These are phyloP conservation scores for Lagorchestes hirsutus DNA, from an alignment of 2,797 vertebrate genomes.

Conservation along the genomic window DNA sequence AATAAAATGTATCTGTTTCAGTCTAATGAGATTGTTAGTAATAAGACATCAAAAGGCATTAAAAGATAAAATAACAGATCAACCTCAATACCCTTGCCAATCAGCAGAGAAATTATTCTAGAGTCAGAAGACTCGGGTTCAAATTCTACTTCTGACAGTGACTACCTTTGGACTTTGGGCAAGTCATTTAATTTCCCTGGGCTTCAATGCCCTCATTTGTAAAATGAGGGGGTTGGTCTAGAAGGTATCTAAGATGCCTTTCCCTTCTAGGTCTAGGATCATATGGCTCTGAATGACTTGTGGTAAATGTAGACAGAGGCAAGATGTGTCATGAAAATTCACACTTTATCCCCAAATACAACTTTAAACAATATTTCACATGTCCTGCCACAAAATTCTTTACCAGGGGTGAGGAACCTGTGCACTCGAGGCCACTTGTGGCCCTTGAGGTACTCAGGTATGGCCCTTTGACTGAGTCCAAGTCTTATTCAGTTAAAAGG, in stretches of 20 bases:
- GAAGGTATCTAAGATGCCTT: neutral
- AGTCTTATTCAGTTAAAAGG: too few relatives aligned
- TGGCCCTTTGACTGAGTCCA: too few relatives aligned
- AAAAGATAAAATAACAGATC: constrained; percentile 12
- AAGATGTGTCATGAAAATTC: constrained; percentile 31
- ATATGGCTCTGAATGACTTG: constrained; percentile 18
- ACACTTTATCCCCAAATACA: constrained; percentile 27
- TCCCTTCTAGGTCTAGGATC: neutral
- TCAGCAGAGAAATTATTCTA: neutral
- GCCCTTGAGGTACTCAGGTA: too few relatives aligned
- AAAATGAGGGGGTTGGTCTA: neutral
- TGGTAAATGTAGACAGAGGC: constrained; percentile 14
- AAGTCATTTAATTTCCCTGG: neutral
- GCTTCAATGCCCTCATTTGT: neutral
- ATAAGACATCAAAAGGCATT: constrained; percentile 17
- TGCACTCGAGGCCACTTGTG: too few relatives aligned
- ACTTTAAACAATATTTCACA: constrained; percentile 49
- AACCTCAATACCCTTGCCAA: neutral
- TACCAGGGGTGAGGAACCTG: too few relatives aligned
- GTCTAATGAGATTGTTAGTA: constrained; percentile 44
- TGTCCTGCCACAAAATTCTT: constrained; percentile 24
- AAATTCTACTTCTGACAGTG: neutral
- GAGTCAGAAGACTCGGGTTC: neutral
- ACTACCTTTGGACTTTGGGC: neutral
- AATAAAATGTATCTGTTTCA: constrained; percentile 13